Conservation (phyloP, 2,888 invertebrate species). For the Antheraea assamensis region DNA sequence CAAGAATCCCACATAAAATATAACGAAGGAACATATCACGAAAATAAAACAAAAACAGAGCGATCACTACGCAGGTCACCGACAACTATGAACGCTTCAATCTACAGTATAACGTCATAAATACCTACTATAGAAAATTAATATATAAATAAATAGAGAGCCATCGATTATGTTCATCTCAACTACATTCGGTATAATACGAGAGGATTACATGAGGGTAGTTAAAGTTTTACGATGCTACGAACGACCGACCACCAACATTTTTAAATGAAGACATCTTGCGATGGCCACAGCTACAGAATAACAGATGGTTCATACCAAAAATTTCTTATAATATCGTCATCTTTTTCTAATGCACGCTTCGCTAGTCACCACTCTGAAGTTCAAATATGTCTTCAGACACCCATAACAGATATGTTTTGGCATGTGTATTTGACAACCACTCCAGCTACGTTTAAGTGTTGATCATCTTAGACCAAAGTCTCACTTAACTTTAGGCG, state of each 20-base stretch:
- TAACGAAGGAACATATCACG: background rate
- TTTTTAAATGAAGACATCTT: constrained; percentile 20
- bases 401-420: too few relatives aligned
- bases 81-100: background rate
- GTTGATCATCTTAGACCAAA: too few relatives aligned
- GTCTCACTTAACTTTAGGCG: too few relatives aligned
- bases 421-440: too few relatives aligned
- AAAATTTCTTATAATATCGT: background rate
- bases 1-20: background rate
- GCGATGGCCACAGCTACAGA: background rate
- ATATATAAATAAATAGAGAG: constrained; percentile 24
- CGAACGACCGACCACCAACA: constrained; percentile 46
- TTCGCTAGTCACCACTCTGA: too few relatives aligned
- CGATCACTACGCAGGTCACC: background rate
- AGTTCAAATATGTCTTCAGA: too few relatives aligned
- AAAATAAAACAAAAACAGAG: background rate
- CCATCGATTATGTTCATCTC: constrained; percentile 28
- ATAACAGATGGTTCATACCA: background rate
- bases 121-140: background rate
- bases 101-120: background rate
- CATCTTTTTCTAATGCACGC: too few relatives aligned
- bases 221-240: constrained; percentile 51
- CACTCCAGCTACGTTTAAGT: too few relatives aligned
- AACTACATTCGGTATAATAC: constrained; percentile 32
- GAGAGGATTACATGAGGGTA: constrained; percentile 34